These are phyloP conservation scores for Zaprionus vittiger DNA, from an alignment of 1,140 invertebrate species.

Conservation along the genomic window DNA sequence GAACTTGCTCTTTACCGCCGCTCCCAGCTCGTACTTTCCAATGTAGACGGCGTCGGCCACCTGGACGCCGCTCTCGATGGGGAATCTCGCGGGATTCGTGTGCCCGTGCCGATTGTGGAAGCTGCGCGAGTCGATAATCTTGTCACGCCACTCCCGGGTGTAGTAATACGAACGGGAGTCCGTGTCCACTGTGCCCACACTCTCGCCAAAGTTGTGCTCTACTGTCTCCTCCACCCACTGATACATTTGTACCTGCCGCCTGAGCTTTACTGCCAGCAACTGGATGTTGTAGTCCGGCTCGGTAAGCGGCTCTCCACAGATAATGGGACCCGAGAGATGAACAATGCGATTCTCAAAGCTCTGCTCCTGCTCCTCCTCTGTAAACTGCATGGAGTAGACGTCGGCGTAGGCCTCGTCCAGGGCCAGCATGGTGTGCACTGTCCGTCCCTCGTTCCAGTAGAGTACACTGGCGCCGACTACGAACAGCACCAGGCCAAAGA, in stretches of 20 bases:
- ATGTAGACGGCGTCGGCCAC: conserved; percentile 87
- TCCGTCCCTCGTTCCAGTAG: conserved; percentile 91
- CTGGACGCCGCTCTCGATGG: conserved; percentile 87
- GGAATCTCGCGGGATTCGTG: conserved; percentile 90
- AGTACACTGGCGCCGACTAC: conserved; percentile 86
- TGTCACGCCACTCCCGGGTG: conserved; percentile 92
- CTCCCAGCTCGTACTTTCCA: conserved; percentile 85
- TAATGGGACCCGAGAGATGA: conserved; percentile 90
- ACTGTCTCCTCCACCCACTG: conserved; percentile 94
- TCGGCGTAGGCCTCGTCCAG: conserved; percentile 89
- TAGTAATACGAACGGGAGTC: conserved; percentile 89
- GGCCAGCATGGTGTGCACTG: conserved; percentile 89
- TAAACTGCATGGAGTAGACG: conserved; percentile 86
- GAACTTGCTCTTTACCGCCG: conserved; percentile 90
- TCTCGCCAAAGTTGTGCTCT: conserved; percentile 81
- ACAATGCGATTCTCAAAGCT: conserved; percentile 91
- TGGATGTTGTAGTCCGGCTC: conserved; percentile 92
- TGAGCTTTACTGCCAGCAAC: conserved; percentile 90
- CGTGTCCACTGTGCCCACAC: conserved; percentile 54
- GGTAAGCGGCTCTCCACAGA: conserved; percentile 91
- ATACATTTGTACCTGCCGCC: conserved; percentile 94
- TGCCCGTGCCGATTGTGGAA: conserved; percentile 91
- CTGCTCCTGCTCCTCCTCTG: conserved; percentile 85
- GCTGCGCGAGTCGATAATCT: conserved; percentile 90
- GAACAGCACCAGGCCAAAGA: conserved; percentile 87